Evolutionary conservation across 1,140 invertebrate species (phyloP).

Genomic region (Heliconius congener): DNA sequence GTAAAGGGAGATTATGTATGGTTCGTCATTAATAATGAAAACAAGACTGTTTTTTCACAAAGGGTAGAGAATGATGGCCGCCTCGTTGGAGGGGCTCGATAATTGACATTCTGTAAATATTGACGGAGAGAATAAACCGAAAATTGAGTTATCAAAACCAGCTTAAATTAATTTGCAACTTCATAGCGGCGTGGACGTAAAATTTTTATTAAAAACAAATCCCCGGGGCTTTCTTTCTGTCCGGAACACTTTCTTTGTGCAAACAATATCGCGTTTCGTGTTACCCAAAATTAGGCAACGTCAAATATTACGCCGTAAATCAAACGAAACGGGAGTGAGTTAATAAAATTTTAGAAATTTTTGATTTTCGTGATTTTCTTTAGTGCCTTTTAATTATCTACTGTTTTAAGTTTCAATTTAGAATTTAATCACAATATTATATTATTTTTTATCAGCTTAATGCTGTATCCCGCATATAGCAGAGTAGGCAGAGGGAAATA

Average conservation of each 20-base stretch:
- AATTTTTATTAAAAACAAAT: constrained; percentile 73
- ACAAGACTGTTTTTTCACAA: constrained; percentile 28
- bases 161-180: constrained; percentile 78
- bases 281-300: constrained; percentile 35
- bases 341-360: constrained; percentile 21
- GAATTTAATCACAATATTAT: too few relatives aligned
- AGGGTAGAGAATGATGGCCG: constrained; percentile 26
- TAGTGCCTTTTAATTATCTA: neutral
- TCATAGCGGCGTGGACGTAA: constrained; percentile 67
- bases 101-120: constrained; percentile 78
- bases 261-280: constrained; percentile 43
- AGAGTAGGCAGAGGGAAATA: too few relatives aligned
- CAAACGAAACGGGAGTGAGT: constrained; percentile 20
- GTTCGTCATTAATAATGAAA: constrained; percentile 28
- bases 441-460: too few relatives aligned
- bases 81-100: constrained; percentile 44
- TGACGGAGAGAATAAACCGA: constrained; percentile 74
- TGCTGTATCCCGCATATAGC: too few relatives aligned
- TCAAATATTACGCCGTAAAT: constrained; percentile 30
- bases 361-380: neutral
- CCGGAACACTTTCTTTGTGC: constrained; percentile 41
- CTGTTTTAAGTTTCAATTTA: neutral
- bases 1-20: constrained; percentile 25
- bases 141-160: constrained; percentile 75
- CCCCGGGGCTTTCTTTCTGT: constrained; percentile 50